Evolutionary conservation across 2,888 invertebrate genomes (phyloP), one percentile per base, ranked within the genome.

Genomic region (Stenolophus ochropezus): DNA sequence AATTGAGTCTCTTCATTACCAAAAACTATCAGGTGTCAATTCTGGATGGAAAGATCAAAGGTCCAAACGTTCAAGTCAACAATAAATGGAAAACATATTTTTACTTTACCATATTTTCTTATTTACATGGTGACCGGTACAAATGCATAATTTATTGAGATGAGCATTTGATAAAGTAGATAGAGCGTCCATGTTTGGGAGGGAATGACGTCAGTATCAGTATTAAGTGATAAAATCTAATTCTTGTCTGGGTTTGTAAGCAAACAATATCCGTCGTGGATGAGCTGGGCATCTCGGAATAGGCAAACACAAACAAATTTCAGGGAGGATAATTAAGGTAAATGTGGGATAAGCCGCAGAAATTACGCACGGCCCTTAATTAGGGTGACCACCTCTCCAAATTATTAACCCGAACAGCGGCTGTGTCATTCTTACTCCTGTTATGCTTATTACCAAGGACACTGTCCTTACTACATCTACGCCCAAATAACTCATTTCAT

Each of bases 261-360:
- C 33, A 42, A 42, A 42, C 33, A 42, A 42, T 42, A 42, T 42
- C 33, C 33, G 6, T 8, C 33, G 33, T 42, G 33, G 33, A 42
- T 42, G 33, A 42, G 8, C 33, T 11, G 56, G 20, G 56, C 56
- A 56, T 20, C 56, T 21, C 8, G 18, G 56, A 76, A 76, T 76
- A 76, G 53, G 76, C 58, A 77, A 77, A 77, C 77, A 61, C 77
- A 77, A 77, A 75, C 75, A 75, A 75, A 77, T 77, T 77, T 61
- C 61, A 23, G 11, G n/a, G 2, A 6, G 65, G 20, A 80, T 80
- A 80, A 80, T 80, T 73, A 80, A 80, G 80, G 69, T 71, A 71
- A 71, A 79, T 79, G 79, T 79, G 53, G 79, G 71, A 80, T 73
- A 80, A 78, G 49, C 75, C 75, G 53, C 75, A 53, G 75, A 75